phyloP scores from a whole-genome alignment of 2,113 vertebrate species.

The Colaptes auratus region DNA sequence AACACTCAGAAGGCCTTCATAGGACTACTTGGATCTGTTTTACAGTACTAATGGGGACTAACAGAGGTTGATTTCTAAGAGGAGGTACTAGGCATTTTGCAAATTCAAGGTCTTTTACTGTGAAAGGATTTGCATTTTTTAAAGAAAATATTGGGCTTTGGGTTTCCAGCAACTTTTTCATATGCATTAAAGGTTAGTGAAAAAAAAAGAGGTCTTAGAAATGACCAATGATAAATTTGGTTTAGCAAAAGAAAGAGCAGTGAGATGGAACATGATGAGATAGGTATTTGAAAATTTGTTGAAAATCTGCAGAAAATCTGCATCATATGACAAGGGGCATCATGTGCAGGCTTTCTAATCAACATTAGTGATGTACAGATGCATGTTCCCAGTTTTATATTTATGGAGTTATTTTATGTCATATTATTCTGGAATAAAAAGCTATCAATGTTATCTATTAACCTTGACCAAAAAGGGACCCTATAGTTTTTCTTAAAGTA shows the following conservation, averaged over 20 bases:
- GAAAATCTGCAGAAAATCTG: neutral
- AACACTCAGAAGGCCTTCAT: neutral
- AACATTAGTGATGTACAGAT: neutral
- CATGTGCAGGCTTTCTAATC: neutral
- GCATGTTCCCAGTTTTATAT: neutral
- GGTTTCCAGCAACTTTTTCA: neutral
- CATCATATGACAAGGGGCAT: neutral
- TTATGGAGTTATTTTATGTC: neutral
- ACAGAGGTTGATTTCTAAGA: neutral
- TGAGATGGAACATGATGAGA: neutral
- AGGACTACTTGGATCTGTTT: neutral
- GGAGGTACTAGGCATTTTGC: neutral
- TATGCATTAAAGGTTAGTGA: neutral
- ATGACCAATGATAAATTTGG: neutral
- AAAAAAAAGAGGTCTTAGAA: neutral
- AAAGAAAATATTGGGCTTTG: neutral
- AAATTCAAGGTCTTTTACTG: neutral
- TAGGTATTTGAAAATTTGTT: neutral
- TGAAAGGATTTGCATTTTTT: neutral
- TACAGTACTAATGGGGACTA: neutral
- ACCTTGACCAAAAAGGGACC: neutral
- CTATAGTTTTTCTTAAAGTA: constrained; percentile 25
- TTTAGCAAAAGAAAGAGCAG: neutral
- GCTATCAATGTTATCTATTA: neutral
- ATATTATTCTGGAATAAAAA: neutral